Percentiles rank a stretch among this genome's conserved stretches.
Conservation (phyloP, 2,113 vertebrate genomes). For the Dromiciops gliroides region DNA sequence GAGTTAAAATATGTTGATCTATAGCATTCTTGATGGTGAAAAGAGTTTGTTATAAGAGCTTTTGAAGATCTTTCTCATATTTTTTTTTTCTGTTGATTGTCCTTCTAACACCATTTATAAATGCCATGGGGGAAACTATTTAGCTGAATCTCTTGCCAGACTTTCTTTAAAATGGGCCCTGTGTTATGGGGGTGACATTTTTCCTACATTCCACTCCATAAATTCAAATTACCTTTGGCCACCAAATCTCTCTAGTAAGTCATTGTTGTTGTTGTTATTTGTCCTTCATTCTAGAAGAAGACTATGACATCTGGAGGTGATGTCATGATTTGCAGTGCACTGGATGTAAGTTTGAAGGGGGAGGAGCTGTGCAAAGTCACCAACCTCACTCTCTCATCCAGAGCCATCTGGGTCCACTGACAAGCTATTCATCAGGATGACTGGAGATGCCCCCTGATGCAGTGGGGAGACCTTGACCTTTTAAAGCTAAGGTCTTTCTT, state of each 20-base stretch:
- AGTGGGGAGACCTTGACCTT: no score
- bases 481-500: no score
- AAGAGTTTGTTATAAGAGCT: not conserved
- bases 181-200: not conserved
- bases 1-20: not conserved
- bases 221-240: not conserved
- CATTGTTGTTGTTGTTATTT: no score
- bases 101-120: not conserved
- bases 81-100: not conserved
- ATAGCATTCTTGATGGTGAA: not conserved
- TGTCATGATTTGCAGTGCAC: no score
- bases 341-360: no score
- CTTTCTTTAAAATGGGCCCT: not conserved
- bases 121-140: not conserved
- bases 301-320: no score
- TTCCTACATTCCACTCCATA: not conserved
- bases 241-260: not conserved
- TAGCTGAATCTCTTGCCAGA: not conserved
- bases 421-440: no score
- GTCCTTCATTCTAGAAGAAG: no score
- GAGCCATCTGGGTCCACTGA: no score
- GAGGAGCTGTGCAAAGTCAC: no score
- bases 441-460: no score
- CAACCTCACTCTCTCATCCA: no score
- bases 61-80: not conserved